phyloP scores from a whole-genome alignment of 2,888 invertebrate species.

The Diplazon laetatorius region DNA sequence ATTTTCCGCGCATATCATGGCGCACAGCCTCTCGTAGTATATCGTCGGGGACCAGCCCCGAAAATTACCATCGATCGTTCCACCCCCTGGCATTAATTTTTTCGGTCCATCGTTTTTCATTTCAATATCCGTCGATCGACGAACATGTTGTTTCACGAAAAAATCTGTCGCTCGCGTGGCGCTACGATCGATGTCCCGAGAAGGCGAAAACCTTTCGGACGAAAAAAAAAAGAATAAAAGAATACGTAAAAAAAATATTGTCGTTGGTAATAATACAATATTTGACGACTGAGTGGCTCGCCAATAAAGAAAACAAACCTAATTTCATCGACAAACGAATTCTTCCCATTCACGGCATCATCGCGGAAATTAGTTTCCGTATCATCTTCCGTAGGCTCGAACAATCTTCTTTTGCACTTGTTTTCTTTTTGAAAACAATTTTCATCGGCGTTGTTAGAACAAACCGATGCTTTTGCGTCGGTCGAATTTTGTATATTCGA shows the following conservation, averaged over 20 bases:
- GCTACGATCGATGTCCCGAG: neutral
- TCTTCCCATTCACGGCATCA: slow-evolving; percentile 30
- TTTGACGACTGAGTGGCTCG: neutral
- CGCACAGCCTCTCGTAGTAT: slow-evolving; percentile 64
- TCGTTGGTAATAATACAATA: neutral
- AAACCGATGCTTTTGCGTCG: neutral
- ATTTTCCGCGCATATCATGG: slow-evolving; percentile 54
- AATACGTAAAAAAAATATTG: too few species aligned
- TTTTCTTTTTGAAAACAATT: slow-evolving; percentile 51
- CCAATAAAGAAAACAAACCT: slow-evolving; percentile 29
- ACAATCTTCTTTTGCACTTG: slow-evolving; percentile 59
- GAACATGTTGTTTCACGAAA: neutral
- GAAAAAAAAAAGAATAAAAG: neutral
- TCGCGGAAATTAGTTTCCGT: slow-evolving; percentile 42
- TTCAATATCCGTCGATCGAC: neutral
- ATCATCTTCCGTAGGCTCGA: slow-evolving; percentile 51
- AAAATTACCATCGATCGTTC: neutral
- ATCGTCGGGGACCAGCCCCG: slow-evolving; percentile 58
- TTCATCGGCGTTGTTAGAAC: slow-evolving; percentile 7
- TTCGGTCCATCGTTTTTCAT: neutral
- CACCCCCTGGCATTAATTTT: neutral
- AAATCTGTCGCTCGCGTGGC: neutral
- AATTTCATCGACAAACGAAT: slow-evolving; percentile 34
- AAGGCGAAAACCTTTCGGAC: slow-evolving; percentile 27
- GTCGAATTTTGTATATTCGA: neutral